Evolutionary conservation across 2,113 vertebrate genomes (phyloP).

Genomic region (Numida meleagris): DNA sequence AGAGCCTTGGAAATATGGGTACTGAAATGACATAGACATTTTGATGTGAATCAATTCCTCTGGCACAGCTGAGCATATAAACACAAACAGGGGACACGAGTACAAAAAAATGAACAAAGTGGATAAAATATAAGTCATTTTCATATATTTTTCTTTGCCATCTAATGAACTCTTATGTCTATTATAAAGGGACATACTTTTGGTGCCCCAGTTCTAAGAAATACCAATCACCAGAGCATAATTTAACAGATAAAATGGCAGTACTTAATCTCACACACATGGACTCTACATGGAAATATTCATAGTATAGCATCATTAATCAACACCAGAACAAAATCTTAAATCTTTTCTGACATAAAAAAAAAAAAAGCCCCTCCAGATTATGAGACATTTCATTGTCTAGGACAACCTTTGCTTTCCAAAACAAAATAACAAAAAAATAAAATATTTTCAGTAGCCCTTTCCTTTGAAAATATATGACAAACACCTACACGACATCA

Average conservation of each 20-base stretch:
- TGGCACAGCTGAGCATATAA: not conserved
- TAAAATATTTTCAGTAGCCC: not conserved
- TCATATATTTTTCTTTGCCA: not conserved
- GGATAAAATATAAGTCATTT: not conserved
- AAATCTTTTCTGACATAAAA: not conserved
- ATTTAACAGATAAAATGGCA: not conserved
- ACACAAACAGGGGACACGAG: not conserved
- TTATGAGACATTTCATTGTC: not conserved
- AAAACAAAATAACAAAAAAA: not conserved
- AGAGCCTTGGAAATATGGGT: not conserved
- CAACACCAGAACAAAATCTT: not conserved
- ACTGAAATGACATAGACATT: not conserved
- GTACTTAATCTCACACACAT: not conserved
- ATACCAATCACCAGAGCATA: not conserved
- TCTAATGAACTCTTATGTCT: not conserved
- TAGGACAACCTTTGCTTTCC: not conserved
- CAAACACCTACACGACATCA: not conserved
- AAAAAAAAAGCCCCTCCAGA: not conserved
- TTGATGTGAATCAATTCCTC: not conserved
- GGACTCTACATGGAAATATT: not conserved
- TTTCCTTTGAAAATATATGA: not conserved
- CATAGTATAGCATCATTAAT: not conserved
- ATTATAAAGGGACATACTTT: not conserved
- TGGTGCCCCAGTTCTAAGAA: not conserved
- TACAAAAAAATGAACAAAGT: not conserved